Percentiles rank a stretch among this genome's conserved stretches.
Evolutionary conservation across 2,888 invertebrate genomes (phyloP).

Genomic region (Eudemis profundana): DNA sequence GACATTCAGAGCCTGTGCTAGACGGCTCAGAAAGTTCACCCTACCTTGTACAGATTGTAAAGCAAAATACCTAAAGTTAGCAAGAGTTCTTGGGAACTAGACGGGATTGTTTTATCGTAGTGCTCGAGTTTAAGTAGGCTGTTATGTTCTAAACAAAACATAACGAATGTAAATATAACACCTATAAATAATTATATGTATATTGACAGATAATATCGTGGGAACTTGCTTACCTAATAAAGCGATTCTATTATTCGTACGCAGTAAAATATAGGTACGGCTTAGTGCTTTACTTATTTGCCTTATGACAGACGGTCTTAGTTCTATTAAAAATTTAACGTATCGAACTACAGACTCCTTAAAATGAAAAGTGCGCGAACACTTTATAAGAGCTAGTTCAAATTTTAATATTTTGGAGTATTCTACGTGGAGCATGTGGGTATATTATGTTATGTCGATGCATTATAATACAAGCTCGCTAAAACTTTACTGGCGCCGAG

Average conservation of each 20-base stretch:
- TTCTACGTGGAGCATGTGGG: background rate
- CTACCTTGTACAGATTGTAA: constrained; percentile 45
- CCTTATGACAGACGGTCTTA: too few relatives aligned
- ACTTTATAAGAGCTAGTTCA: background rate
- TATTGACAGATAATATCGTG: background rate
- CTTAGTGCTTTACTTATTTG: too few relatives aligned
- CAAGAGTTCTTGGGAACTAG: constrained; percentile 42
- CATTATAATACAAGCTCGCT: constrained; percentile 31
- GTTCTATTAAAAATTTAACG: too few relatives aligned
- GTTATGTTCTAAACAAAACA: background rate
- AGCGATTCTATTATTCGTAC: too few relatives aligned
- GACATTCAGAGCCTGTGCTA: constrained; percentile 69
- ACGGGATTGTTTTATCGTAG: constrained; percentile 42
- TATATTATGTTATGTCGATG: constrained; percentile 8
- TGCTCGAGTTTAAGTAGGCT: constrained; percentile 35
- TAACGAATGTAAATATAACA: background rate
- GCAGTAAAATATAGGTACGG: too few relatives aligned
- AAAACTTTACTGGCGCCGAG: constrained; percentile 25
- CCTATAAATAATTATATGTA: background rate
- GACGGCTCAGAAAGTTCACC: constrained; percentile 64
- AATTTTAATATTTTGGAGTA: constrained; percentile 2
- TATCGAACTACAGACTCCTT: too few relatives aligned
- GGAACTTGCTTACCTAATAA: background rate
- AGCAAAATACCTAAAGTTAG: constrained; percentile 44
- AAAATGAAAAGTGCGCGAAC: too few relatives aligned